Conservation (phyloP, 92 coral and sea anemone species). For the Actinostola sp. region DNA sequence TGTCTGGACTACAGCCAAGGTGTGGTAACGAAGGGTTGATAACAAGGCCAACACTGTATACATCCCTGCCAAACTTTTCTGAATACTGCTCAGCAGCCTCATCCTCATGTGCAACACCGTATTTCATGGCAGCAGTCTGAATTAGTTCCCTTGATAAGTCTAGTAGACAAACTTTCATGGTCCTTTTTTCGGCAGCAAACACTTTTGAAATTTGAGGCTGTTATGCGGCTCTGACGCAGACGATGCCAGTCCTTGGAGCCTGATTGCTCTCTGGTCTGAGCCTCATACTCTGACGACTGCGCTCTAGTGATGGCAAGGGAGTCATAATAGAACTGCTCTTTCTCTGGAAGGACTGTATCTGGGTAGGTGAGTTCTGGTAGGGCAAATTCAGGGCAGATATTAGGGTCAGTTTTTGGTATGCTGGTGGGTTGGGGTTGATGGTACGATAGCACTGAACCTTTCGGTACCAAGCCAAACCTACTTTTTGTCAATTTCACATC, state of each 20-base stretch:
- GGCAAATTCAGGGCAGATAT: constrained; percentile 8
- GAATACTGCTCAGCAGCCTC: constrained; percentile 45
- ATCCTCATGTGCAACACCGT: constrained; percentile 54
- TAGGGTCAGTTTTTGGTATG: neutral
- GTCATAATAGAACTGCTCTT: constrained; percentile 24
- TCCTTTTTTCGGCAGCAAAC: constrained; percentile 37
- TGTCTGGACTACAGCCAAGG: constrained; percentile 65
- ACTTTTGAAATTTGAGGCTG: constrained; percentile 41
- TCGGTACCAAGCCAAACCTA: constrained; percentile 51
- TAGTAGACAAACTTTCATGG: constrained; percentile 14
- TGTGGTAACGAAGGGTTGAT: constrained; percentile 56
- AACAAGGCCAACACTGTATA: constrained; percentile 36
- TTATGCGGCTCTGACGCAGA: constrained; percentile 18
- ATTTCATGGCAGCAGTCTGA: constrained; percentile 60
- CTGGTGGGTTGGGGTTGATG: constrained; percentile 30
- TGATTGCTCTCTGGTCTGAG: constrained; percentile 34
- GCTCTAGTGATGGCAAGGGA: constrained; percentile 5
- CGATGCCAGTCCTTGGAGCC: constrained; percentile 35
- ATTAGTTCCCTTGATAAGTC: constrained; percentile 21
- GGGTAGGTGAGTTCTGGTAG: constrained; percentile 28
- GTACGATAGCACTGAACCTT: constrained; percentile 46
- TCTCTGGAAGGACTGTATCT: constrained; percentile 37
- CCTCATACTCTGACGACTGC: constrained; percentile 32
- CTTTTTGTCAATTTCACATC: constrained; percentile 30
- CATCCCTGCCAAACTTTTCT: constrained; percentile 32